Evolutionary conservation across 2,888 invertebrate species (phyloP).

Genomic region (Sthenelais limicola): DNA sequence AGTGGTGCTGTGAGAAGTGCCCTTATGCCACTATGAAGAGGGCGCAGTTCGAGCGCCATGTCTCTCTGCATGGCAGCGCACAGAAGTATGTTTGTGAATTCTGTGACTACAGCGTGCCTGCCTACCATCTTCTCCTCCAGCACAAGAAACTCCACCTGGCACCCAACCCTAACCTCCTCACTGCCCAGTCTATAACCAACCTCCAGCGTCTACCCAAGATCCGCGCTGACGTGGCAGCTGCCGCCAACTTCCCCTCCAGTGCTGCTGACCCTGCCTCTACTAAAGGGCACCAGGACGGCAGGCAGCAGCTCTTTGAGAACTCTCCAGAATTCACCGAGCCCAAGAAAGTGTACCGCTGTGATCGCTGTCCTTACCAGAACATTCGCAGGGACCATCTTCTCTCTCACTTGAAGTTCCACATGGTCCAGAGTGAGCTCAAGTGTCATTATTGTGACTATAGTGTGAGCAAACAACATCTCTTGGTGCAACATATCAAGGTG

Average conservation of each 20-base stretch:
- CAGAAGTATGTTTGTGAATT: constrained; percentile 86
- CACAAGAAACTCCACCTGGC: constrained; percentile 83
- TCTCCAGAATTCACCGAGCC: constrained; percentile 74
- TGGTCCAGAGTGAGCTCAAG: constrained; percentile 78
- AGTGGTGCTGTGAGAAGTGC: constrained; percentile 77
- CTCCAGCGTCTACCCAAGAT: constrained; percentile 72
- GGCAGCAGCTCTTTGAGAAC: constrained; percentile 66
- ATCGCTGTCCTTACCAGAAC: constrained; percentile 86
- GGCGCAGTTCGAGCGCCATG: constrained; percentile 87
- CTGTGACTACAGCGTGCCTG: constrained; percentile 86
- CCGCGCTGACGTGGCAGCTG: constrained; percentile 75
- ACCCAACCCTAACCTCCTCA: constrained; percentile 68
- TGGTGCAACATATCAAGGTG: constrained; percentile 85
- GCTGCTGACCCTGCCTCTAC: constrained; percentile 52
- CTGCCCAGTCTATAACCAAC: constrained; percentile 68
- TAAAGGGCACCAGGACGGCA: constrained; percentile 63
- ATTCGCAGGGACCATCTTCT: constrained; percentile 81
- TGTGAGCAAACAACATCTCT: constrained; percentile 81
- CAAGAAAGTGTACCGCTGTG: constrained; percentile 80
- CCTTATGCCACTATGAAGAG: constrained; percentile 88
- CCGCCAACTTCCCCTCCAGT: constrained; percentile 61
- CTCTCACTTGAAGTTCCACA: constrained; percentile 84
- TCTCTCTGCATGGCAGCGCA: constrained; percentile 86
- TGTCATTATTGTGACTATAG: constrained; percentile 89
- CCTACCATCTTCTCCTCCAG: constrained; percentile 87